Evolutionary conservation across 2,113 vertebrate species (phyloP).

Genomic region (Speoplatyrhinus poulsoni): DNA sequence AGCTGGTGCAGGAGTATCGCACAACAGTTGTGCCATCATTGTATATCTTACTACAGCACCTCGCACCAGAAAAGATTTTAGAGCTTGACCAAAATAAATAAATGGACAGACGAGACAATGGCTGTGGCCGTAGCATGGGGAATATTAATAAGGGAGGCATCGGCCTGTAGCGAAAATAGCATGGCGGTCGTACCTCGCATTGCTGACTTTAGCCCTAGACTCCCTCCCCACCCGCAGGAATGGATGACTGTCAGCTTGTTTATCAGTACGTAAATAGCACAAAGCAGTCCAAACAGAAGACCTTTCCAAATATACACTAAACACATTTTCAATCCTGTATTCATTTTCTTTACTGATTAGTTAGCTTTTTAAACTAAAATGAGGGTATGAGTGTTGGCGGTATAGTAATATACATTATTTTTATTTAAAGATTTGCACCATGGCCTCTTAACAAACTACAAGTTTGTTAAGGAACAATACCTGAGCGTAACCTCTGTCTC

Average conservation of each 20-base stretch:
- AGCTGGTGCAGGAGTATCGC: constrained; percentile 31
- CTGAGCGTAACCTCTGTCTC: too few species aligned
- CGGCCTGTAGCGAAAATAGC: not conserved
- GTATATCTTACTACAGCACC: constrained; percentile 9
- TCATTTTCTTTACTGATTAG: not conserved
- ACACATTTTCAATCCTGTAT: too few species aligned
- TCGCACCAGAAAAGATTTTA: constrained; percentile 9
- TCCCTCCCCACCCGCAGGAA: not conserved
- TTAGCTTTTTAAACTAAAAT: not conserved
- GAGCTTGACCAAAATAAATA: constrained; percentile 4
- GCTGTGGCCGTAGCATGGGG: not conserved
- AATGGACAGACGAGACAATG: not conserved
- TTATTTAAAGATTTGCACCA: not conserved
- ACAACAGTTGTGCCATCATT: constrained; percentile 39
- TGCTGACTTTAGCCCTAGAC: not conserved
- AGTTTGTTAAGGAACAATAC: too few species aligned
- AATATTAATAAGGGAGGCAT: not conserved
- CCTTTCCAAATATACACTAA: not conserved
- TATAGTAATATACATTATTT: not conserved
- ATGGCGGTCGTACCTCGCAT: not conserved
- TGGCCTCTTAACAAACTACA: too few species aligned
- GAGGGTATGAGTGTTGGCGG: not conserved
- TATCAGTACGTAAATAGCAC: not conserved
- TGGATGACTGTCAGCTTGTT: constrained; percentile 1
- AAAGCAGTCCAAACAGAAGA: not conserved